Evolutionary conservation across 2,888 invertebrate genomes (phyloP), one percentile per base, ranked within the genome.

Genomic region (Heteromurus nitidus): DNA sequence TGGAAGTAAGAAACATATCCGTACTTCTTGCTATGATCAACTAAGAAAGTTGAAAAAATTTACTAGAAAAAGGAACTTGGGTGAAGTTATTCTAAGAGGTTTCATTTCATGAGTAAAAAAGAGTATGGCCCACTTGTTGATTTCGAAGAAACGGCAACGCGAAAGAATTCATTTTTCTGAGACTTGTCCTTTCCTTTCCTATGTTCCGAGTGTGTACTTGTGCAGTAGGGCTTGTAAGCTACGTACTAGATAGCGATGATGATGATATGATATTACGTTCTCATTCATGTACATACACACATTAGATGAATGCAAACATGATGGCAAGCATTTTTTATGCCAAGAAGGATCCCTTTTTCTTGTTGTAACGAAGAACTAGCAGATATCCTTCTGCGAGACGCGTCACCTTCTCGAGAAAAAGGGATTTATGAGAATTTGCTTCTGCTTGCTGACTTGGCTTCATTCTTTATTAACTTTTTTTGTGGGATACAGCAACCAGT

Each of bases 111-210:
- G 36, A 13, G 11, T 47, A 3, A 47, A 16, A n/a, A 28, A 24
- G 47, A 36, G 55, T 62, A 75, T 75, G 67, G 65, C 31, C 75
- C 75, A 75, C 75, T 75, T 75, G 75, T 75, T 75, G 75, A 75
- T 44, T 75, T 75, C 75, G 67, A 67, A 28, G 75, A 75, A 75
- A 75, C n/a, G 53, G 24, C 53, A 53, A 28, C 62, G 44, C 64
- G 42, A 58, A 67, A 30, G 67, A 75, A 67, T 75, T 67, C 67
- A 58, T 67, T 58, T n/a, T 67, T 42, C 58, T 20, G 16, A 60
- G 47, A 22, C 36, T 50, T 64, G 73, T n/a, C 62, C 28, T 50
- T 44, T 18, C 72, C 28, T 36, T 36, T 36, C 36, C 36, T 36
- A 36, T 9, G 13, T 36, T 36, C 47, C 3, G n/a, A 47, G 47